Conservation (phyloP, 2,797 vertebrate genomes). For the Etheostoma perlongum region DNA sequence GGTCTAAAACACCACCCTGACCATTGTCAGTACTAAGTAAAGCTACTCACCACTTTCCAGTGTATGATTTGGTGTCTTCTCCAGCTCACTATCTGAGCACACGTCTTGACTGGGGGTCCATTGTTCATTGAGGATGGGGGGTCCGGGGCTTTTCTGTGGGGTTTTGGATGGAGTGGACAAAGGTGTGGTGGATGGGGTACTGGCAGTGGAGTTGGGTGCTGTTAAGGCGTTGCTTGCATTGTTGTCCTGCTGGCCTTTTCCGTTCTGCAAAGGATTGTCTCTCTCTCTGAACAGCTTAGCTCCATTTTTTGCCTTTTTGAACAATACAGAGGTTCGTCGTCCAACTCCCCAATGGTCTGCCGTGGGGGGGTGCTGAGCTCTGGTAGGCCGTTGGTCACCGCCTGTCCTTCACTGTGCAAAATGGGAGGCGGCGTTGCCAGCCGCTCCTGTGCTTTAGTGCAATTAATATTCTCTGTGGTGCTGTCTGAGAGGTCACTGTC, state of each 20-base stretch:
- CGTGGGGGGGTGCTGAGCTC: constrained; percentile 66
- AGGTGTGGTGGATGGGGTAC: constrained; percentile 71
- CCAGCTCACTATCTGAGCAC: constrained; percentile 83
- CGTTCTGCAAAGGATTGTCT: constrained; percentile 86
- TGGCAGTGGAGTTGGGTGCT: constrained; percentile 58
- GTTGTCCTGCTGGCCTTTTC: constrained; percentile 79
- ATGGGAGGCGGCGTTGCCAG: constrained; percentile 62
- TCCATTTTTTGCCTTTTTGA: constrained; percentile 95
- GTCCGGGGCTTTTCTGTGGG: constrained; percentile 75
- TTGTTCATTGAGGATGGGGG: constrained; percentile 74
- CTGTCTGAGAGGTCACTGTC: constrained; percentile 83
- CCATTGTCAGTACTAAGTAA: not conserved
- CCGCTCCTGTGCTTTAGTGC: constrained; percentile 80
- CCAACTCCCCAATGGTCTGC: constrained; percentile 87
- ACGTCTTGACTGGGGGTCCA: constrained; percentile 76
- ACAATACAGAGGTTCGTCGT: constrained; percentile 91
- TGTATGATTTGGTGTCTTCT: constrained; percentile 82
- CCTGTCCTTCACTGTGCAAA: constrained; percentile 78
- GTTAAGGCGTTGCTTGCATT: constrained; percentile 24
- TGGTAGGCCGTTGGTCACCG: constrained; percentile 83
- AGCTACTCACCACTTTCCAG: constrained; percentile 86
- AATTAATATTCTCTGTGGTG: constrained; percentile 67
- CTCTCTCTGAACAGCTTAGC: constrained; percentile 88
- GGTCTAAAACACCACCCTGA: not conserved
- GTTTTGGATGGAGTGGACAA: constrained; percentile 76